Evolutionary conservation across 2,113 vertebrate species (phyloP).

Genomic region (Trichechus manatus): DNA sequence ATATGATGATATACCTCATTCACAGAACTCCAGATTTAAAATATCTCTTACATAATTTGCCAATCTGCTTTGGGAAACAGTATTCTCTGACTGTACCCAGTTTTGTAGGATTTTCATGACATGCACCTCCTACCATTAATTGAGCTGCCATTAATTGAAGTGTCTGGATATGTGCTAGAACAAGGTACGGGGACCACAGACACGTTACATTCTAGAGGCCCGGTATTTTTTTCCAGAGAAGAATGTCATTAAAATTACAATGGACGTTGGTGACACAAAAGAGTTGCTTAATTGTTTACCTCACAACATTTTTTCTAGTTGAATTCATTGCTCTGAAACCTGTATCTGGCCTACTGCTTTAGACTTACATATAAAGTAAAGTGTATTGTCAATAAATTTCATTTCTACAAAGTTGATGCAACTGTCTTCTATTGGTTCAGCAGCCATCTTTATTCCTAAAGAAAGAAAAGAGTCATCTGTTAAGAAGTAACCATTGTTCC

Average conservation of each 20-base stretch:
- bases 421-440: background rate
- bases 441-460: conserved; percentile 70
- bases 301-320: conserved; percentile 34
- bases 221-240: background rate
- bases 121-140: background rate
- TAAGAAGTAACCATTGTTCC: background rate
- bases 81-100: background rate
- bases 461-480: conserved; percentile 59
- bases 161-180: background rate
- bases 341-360: conserved; percentile 3
- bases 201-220: conserved; percentile 24
- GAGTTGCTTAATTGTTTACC: conserved; percentile 25
- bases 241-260: background rate
- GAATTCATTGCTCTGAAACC: conserved; percentile 12
- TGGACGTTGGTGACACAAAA: conserved; percentile 41
- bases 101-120: conserved; percentile 37
- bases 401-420: conserved; percentile 70
- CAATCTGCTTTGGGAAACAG: conserved; percentile 17
- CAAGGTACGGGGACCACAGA: background rate
- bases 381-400: conserved; percentile 67
- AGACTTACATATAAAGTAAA: conserved; percentile 81
- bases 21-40: conserved; percentile 28
- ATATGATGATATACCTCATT: background rate
- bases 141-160: background rate
- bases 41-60: background rate